Evolutionary conservation across 2,888 invertebrate genomes (phyloP), one percentile per base, ranked within the genome.

Genomic region (Agrenia bidenticulata): DNA sequence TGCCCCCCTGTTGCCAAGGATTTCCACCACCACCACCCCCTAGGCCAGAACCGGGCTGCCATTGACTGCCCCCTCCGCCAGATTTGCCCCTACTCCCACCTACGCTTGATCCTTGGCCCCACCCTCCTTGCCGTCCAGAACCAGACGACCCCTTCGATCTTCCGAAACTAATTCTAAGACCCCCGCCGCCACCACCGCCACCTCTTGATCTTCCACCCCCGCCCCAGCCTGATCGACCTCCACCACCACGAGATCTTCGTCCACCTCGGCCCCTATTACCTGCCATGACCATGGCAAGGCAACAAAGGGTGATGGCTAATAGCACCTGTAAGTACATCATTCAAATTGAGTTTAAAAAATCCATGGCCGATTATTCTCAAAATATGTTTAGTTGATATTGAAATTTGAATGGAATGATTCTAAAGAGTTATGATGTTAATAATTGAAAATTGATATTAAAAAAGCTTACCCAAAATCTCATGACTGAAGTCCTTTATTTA

Each of bases 281-380:
- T 4, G 70, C 67, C 27, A 63, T 23, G n/a, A 63, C 62, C 2
- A 45, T 37, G 32, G 62, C 53, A 27, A 63, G 54, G 56, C 45
- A 45, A 19, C 45, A 45, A 17, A 45, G 45, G 15, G 45, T 19
- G n/a, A 45, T 19, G 4, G 19, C n/a, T 15, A 45, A 15, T 4
- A 45, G 5, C 15, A 45, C 45, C 45, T 45, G 19, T 15, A 45
- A 45, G 19, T 15, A 45, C 19, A 45, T 45, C 32, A 32, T n/a
- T n/a, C n/a, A n/a, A n/a, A n/a, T n/a, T n/a, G n/a, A n/a, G n/a
- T n/a, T n/a, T n/a, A n/a, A n/a, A n/a, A n/a, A n/a, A n/a, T n/a
- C n/a, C n/a, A n/a, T n/a, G n/a, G n/a, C n/a, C n/a, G n/a, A n/a
- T n/a, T n/a, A n/a, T n/a, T n/a, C n/a, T n/a, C n/a, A n/a, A n/a